Conservation (phyloP, 2,113 vertebrate genomes). For the Proteles cristata region DNA sequence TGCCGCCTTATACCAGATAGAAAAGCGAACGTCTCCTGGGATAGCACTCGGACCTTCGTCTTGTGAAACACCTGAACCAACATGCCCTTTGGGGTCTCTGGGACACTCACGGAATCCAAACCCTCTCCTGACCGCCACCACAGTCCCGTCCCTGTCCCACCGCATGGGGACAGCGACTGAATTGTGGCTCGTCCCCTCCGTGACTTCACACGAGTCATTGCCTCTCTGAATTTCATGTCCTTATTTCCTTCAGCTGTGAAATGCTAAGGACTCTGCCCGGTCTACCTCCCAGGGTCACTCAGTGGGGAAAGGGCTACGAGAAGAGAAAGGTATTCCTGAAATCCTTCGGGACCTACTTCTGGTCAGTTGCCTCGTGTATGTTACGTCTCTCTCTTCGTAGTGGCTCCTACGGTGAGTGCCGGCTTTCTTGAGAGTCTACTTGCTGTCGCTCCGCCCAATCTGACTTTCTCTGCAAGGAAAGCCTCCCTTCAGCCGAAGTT, state of each 20-base stretch:
- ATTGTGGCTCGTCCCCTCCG: neutral
- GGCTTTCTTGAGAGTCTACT: accelerated
- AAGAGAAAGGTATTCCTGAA: neutral
- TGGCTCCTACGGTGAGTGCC: neutral
- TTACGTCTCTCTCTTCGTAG: accelerated
- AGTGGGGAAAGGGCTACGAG: neutral
- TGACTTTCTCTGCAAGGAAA: neutral
- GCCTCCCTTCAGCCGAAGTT: neutral
- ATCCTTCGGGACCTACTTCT: neutral
- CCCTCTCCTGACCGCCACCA: neutral
- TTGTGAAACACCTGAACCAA: neutral
- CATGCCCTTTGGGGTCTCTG: neutral
- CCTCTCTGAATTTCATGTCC: neutral
- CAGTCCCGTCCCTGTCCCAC: neutral
- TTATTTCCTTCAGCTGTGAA: conserved; percentile 18
- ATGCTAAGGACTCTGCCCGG: neutral
- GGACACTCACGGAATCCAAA: neutral
- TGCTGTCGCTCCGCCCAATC: neutral
- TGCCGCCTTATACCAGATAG: neutral
- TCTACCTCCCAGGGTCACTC: neutral
- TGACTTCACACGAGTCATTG: neutral
- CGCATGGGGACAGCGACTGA: neutral
- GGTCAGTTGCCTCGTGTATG: accelerated
- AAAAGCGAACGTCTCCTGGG: neutral
- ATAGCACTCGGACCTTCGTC: neutral